These are phyloP conservation scores for Lumbricus terrestris DNA, from an alignment of 2,888 invertebrate genomes.

Conservation along the genomic window DNA sequence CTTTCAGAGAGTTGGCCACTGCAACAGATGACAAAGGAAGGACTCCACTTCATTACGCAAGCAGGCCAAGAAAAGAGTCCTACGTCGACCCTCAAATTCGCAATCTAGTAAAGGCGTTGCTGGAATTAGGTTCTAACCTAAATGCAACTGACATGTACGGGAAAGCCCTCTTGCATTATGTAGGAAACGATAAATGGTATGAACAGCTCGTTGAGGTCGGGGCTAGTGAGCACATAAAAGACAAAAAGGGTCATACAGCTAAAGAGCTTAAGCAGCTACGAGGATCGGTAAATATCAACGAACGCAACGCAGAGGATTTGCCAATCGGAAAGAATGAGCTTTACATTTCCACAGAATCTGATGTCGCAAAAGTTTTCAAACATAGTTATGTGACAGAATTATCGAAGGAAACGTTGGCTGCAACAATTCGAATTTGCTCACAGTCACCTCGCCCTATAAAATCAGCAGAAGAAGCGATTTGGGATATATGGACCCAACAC, in stretches of 20 bases:
- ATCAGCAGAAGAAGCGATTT: no score
- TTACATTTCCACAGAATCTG: background rate
- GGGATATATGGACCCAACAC: no score
- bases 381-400: background rate
- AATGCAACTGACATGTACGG: background rate
- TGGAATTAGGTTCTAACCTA: background rate
- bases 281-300: background rate
- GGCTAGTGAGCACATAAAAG: background rate
- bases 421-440: background rate
- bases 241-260: background rate
- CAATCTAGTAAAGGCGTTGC: background rate
- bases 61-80: background rate
- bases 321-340: background rate
- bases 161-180: background rate
- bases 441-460: background rate
- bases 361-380: background rate
- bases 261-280: background rate
- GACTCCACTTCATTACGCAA: background rate
- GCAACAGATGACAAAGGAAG: no score
- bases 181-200: background rate
- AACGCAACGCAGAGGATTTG: background rate
- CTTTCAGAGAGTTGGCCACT: no score
- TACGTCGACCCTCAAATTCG: background rate
- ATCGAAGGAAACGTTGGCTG: background rate
- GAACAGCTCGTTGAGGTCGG: background rate